Percentiles rank a stretch among this genome's conserved stretches.
These are phyloP conservation scores for Sebastes cheni DNA, from an alignment of 2,797 vertebrate genomes.

Conservation along the genomic window DNA sequence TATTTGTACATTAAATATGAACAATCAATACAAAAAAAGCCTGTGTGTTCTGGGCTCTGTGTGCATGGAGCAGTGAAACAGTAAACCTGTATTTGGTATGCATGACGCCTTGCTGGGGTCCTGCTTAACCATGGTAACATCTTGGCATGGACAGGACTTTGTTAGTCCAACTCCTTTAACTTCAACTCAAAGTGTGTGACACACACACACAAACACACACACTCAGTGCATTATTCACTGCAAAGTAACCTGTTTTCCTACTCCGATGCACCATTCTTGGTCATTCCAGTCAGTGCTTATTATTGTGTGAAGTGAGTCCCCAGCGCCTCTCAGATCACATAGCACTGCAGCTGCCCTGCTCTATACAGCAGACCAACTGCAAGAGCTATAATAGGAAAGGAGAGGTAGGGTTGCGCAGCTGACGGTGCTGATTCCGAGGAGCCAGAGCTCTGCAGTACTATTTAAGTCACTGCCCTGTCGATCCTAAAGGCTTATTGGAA, in stretches of 20 bases:
- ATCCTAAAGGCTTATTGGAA: conserved; percentile 42
- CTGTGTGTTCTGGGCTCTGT: conserved; percentile 13
- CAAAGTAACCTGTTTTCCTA: conserved; percentile 18
- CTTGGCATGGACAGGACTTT: conserved; percentile 34
- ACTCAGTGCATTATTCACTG: not conserved
- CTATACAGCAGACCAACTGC: conserved; percentile 71
- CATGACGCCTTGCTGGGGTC: conserved; percentile 55
- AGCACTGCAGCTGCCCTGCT: conserved; percentile 80
- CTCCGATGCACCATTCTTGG: conserved; percentile 68
- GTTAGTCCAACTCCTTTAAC: conserved; percentile 60
- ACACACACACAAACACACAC: not conserved
- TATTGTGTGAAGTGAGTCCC: conserved; percentile 65
- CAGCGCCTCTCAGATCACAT: conserved; percentile 73
- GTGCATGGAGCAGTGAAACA: conserved; percentile 12
- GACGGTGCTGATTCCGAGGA: conserved; percentile 83
- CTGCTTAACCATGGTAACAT: conserved; percentile 54
- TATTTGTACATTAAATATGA: conserved; percentile 8
- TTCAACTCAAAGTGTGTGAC: conserved; percentile 42
- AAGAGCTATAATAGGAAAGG: conserved; percentile 88
- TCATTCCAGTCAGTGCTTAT: conserved; percentile 61
- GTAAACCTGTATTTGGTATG: conserved; percentile 63
- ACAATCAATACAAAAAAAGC: not conserved
- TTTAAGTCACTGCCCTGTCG: conserved; percentile 73
- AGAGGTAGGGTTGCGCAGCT: conserved; percentile 85
- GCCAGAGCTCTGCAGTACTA: conserved; percentile 72